Conservation (phyloP, 2,888 invertebrate species). For the Nemotelus nigrinus region DNA sequence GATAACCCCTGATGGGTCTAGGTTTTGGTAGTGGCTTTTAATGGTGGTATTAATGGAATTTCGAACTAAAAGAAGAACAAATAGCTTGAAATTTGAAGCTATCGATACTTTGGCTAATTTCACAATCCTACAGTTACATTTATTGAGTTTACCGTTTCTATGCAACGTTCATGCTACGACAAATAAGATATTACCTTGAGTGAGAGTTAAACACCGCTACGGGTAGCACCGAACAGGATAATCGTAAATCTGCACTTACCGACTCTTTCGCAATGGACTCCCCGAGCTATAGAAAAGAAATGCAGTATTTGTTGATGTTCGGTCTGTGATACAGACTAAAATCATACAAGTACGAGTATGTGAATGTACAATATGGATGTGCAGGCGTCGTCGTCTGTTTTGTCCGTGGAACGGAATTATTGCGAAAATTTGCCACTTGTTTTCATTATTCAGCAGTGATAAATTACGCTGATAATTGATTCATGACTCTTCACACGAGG, state of each 20-base stretch:
- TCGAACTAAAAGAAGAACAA: no score
- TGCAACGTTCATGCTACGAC: background rate
- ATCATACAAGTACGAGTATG: background rate
- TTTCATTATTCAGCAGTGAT: constrained; percentile 22
- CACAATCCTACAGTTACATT: no score
- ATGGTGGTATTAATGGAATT: no score
- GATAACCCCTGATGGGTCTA: no score
- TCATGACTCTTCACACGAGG: background rate
- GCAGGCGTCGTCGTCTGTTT: no score
- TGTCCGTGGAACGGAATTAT: background rate
- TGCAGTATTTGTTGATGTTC: background rate
- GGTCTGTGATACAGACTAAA: background rate
- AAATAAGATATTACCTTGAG: background rate
- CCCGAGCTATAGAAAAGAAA: background rate
- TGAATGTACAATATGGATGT: background rate
- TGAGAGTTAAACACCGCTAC: constrained; percentile 15
- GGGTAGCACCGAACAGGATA: constrained; percentile 14
- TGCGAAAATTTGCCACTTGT: background rate
- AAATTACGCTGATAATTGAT: constrained; percentile 24
- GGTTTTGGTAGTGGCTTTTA: no score
- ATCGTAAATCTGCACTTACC: constrained; percentile 17
- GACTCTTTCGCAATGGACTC: constrained; percentile 1
- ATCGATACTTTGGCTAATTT: no score
- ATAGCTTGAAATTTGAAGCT: no score
- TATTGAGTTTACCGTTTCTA: no score